A percentile compares a stretch with the other conserved stretches of the same genome.
phyloP scores from a whole-genome alignment of 2,113 vertebrate genomes.

The Channa maculata region DNA sequence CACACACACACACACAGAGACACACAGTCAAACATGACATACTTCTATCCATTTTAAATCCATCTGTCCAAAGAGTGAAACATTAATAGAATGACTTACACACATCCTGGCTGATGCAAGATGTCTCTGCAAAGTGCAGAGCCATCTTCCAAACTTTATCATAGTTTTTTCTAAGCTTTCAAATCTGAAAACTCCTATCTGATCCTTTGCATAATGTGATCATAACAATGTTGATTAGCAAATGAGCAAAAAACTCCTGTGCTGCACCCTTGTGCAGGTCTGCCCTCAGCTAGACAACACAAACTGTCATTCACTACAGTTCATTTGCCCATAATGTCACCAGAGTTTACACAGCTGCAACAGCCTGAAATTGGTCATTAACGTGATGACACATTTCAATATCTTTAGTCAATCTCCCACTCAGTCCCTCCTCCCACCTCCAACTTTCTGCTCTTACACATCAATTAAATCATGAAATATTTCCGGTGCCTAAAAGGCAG shows the following conservation, averaged over 20 bases:
- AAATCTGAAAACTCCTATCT: neutral
- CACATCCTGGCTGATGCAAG: constrained; percentile 23
- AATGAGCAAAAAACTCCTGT: neutral
- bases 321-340: constrained; percentile 24
- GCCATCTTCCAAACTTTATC: neutral
- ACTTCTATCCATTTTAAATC: constrained; percentile 18
- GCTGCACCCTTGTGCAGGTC: constrained; percentile 13
- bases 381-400: constrained; percentile 28
- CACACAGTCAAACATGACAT: constrained; percentile 12
- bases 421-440: neutral
- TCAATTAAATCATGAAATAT: constrained; percentile 14
- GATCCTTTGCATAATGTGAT: neutral
- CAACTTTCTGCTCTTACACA: constrained; percentile 7
- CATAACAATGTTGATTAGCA: neutral
- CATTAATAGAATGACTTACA: constrained; percentile 20
- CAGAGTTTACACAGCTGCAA: constrained; percentile 56
- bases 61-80: neutral
- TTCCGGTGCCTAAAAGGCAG: constrained; percentile 9
- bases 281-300: constrained; percentile 18
- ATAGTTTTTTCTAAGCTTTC: neutral
- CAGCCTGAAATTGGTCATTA: constrained; percentile 43
- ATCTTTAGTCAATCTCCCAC: constrained; percentile 9
- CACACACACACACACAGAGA: constrained; percentile 22
- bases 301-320: neutral
- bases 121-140: neutral